Evolutionary conservation across 2,113 vertebrate species (phyloP).

Genomic region (Chrysochloris asiatica): DNA sequence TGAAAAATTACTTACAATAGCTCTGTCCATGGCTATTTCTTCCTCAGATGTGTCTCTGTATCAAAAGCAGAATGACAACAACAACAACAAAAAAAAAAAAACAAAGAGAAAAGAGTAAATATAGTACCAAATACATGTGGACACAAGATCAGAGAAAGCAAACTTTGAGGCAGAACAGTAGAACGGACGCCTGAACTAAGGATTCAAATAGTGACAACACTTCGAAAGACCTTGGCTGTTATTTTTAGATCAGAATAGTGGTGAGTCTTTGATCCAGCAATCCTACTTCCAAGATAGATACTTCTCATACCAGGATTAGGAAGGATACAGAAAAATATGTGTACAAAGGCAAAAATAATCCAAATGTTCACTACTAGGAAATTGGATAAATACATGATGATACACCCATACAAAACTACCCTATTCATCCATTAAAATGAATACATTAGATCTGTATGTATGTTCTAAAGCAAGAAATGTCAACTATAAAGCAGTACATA

Average conservation of each 20-base stretch:
- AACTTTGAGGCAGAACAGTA: not conserved
- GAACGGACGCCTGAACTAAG: not conserved
- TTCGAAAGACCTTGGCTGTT: not conserved
- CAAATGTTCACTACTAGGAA: not conserved
- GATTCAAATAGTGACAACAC: not conserved
- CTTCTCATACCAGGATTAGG: not conserved
- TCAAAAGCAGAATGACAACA: constrained; percentile 53
- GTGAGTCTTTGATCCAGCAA: too few relatives aligned
- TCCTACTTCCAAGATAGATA: not conserved
- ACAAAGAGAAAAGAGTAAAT: constrained; percentile 45
- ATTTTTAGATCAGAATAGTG: constrained; percentile 21
- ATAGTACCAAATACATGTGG: not conserved
- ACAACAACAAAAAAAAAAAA: too few relatives aligned
- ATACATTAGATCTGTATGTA: not conserved
- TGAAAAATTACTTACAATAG: constrained; percentile 67
- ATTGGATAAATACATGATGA: not conserved
- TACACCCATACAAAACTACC: not conserved
- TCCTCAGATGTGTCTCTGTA: constrained; percentile 62
- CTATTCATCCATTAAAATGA: constrained; percentile 11
- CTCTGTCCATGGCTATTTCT: constrained; percentile 43
- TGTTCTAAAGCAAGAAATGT: constrained; percentile 39
- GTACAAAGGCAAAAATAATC: too few relatives aligned
- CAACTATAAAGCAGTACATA: not conserved
- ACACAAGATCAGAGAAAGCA: not conserved
- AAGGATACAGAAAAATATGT: too few relatives aligned